Evolutionary conservation across 2,797 vertebrate species (phyloP).

Genomic region (Prionace glauca): DNA sequence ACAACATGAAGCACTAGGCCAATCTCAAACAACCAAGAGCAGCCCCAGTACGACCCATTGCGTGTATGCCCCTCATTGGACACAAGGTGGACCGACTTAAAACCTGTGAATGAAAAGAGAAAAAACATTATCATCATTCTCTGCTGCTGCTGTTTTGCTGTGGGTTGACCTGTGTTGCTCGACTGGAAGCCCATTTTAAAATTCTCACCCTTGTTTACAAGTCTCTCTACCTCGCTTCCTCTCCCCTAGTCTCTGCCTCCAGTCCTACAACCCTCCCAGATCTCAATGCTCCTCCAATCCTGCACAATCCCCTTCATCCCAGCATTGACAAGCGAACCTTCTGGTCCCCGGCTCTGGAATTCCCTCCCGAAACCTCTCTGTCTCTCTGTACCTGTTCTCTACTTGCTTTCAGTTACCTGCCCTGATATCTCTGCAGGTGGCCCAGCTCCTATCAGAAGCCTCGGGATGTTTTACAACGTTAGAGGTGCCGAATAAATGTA

Average conservation of each 20-base stretch:
- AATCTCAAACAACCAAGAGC: no score
- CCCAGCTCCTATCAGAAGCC: not conserved
- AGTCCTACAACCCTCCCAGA: not conserved
- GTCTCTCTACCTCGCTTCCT: no score
- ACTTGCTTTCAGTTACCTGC: not conserved
- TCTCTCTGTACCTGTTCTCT: not conserved
- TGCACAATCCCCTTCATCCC: not conserved
- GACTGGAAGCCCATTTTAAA: not conserved
- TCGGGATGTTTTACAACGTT: not conserved
- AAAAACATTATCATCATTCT: not conserved
- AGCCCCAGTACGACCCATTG: no score
- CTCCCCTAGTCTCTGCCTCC: not conserved
- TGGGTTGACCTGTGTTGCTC: not conserved
- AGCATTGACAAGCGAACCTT: not conserved
- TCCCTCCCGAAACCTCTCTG: not conserved
- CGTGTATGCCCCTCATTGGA: no score
- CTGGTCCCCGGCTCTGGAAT: not conserved
- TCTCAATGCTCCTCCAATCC: not conserved
- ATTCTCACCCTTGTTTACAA: not conserved
- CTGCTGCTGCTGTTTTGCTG: not conserved
- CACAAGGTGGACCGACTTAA: no score
- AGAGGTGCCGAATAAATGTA: not conserved
- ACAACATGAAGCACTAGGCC: no score
- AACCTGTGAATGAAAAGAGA: no score
- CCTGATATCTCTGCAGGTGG: no score